Evolutionary conservation across 2,888 invertebrate species (phyloP).

Genomic region (Ormia ochracea): DNA sequence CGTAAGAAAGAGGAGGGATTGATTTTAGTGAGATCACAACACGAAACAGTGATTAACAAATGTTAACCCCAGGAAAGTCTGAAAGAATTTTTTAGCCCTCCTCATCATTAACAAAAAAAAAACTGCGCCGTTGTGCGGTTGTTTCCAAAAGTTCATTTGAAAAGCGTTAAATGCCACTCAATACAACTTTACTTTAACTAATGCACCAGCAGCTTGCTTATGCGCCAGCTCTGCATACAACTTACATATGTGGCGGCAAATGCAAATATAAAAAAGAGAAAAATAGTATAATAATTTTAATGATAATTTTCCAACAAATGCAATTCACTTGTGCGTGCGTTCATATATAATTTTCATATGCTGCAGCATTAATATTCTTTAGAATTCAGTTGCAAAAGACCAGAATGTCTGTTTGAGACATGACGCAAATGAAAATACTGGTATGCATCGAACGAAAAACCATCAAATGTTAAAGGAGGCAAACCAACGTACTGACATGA

Average conservation of each 20-base stretch:
- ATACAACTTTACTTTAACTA: too few species aligned
- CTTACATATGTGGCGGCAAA: not conserved
- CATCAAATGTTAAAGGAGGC: conserved; percentile 29
- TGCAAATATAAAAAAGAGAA: conserved; percentile 2
- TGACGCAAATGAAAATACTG: not conserved
- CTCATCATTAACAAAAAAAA: too few species aligned
- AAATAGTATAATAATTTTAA: conserved; percentile 36
- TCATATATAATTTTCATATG: conserved; percentile 31
- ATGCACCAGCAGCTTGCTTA: not conserved
- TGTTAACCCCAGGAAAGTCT: too few species aligned
- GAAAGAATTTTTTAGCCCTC: too few species aligned
- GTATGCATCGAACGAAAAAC: not conserved
- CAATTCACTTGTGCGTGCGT: conserved; percentile 17
- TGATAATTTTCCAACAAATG: conserved; percentile 27
- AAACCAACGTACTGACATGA: conserved; percentile 36
- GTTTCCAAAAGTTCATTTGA: too few species aligned
- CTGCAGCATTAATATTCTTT: conserved; percentile 27
- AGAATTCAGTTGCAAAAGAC: not conserved
- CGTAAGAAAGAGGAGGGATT: too few species aligned
- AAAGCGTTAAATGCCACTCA: too few species aligned
- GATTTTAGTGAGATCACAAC: too few species aligned
- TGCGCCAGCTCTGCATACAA: not conserved
- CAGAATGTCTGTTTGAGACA: not conserved
- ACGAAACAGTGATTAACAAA: too few species aligned
- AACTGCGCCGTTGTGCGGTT: too few species aligned